Conservation (phyloP, 2,113 vertebrate genomes). For the Myotis davidii region DNA sequence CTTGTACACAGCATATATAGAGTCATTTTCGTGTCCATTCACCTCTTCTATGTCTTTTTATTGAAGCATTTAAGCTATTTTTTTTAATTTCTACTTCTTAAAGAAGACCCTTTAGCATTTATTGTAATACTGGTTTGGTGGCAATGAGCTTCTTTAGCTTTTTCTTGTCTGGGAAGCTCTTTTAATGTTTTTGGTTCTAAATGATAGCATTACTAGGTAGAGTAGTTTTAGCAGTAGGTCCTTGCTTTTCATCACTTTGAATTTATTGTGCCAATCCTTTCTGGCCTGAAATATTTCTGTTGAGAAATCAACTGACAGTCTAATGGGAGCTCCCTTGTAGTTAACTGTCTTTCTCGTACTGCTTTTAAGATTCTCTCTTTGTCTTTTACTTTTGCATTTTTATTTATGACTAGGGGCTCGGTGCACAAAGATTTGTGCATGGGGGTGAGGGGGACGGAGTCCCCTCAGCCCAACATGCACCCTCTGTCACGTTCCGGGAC, state of each 20-base stretch:
- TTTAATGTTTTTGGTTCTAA: neutral
- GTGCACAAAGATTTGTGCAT: no score
- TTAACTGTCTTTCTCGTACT: neutral
- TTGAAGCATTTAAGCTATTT: neutral
- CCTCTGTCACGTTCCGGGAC: no score
- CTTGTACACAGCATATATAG: neutral
- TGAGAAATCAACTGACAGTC: neutral
- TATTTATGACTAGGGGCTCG: neutral
- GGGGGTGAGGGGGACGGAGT: no score
- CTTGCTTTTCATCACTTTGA: neutral
- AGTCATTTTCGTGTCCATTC: neutral
- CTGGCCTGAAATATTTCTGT: neutral
- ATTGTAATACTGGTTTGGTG: neutral
- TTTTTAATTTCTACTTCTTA: neutral
- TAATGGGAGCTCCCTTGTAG: neutral
- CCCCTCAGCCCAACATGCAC: no score
- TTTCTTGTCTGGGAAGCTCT: neutral
- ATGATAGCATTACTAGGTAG: neutral
- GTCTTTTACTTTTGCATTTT: neutral
- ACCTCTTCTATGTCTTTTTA: neutral
- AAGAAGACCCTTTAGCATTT: neutral
- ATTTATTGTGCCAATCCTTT: neutral
- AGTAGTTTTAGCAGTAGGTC: neutral
- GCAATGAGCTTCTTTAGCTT: neutral
- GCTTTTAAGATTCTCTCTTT: neutral